Evolutionary conservation across 2,113 vertebrate genomes (phyloP).

Genomic region (Alexandromys fortis): DNA sequence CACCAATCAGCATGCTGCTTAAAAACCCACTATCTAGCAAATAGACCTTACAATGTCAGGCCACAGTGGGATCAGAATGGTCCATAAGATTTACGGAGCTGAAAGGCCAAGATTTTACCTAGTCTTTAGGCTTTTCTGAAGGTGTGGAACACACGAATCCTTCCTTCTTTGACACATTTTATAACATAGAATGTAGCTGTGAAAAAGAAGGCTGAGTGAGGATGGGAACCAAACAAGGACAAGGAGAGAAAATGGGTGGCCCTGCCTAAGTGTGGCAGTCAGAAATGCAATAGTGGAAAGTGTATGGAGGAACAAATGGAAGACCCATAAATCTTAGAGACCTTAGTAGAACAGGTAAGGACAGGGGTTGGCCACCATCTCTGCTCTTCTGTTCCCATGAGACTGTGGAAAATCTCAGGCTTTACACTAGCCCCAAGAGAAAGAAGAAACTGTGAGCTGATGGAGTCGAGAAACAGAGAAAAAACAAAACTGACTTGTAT

Average conservation of each 20-base stretch:
- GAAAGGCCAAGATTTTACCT: background rate
- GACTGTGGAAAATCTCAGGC: background rate
- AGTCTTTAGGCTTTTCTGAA: background rate
- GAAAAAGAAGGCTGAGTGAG: background rate
- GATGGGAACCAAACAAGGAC: background rate
- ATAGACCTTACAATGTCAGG: background rate
- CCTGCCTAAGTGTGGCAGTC: background rate
- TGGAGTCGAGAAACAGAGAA: background rate
- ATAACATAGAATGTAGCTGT: background rate
- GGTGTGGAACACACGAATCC: background rate
- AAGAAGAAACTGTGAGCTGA: background rate
- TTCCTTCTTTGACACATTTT: background rate
- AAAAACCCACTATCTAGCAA: background rate
- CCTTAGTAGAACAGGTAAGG: background rate
- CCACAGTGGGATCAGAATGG: background rate
- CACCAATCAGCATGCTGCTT: background rate
- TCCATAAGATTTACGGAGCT: background rate
- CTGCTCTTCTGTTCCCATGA: background rate
- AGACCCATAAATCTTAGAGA: background rate
- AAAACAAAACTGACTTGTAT: slow-evolving; percentile 1
- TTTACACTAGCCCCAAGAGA: background rate
- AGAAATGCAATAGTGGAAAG: too few species aligned
- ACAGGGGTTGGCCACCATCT: background rate
- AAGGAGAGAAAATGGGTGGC: background rate
- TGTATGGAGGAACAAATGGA: rapidly evolving